phyloP scores from a whole-genome alignment of 2,888 invertebrate genomes.

The Pardosa pseudoannulata region DNA sequence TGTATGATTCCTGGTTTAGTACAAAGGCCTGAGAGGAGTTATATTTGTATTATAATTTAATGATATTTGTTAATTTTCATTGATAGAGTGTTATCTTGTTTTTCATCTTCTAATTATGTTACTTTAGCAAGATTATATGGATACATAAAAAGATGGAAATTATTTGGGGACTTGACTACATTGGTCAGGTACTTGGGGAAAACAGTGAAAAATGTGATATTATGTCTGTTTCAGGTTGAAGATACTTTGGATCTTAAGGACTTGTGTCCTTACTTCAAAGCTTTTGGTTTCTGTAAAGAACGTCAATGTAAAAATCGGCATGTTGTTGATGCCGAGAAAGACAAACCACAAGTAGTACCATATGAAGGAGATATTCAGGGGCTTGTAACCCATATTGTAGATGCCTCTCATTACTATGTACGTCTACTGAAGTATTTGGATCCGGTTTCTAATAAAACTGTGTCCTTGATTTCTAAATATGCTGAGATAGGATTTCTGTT shows the following conservation, averaged over 20 bases:
- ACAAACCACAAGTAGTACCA: slow-evolving; percentile 78
- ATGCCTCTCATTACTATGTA: slow-evolving; percentile 83
- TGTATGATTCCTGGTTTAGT: too few species aligned
- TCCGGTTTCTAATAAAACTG: slow-evolving; percentile 62
- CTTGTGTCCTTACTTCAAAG: slow-evolving; percentile 81
- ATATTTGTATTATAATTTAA: too few species aligned
- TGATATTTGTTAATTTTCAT: too few species aligned
- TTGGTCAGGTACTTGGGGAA: too few species aligned
- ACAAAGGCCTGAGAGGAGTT: too few species aligned
- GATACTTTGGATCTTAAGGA: slow-evolving; percentile 76
- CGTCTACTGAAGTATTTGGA: slow-evolving; percentile 80
- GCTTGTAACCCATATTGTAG: slow-evolving; percentile 81
- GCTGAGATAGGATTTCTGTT: slow-evolving; percentile 36
- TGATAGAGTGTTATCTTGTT: too few species aligned
- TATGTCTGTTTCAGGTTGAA: neutral
- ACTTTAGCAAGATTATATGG: too few species aligned
- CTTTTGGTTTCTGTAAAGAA: slow-evolving; percentile 83
- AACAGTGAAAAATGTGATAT: too few species aligned
- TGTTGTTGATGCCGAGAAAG: slow-evolving; percentile 80
- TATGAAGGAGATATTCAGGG: slow-evolving; percentile 81
- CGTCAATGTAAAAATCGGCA: slow-evolving; percentile 83
- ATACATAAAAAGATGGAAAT: too few species aligned
- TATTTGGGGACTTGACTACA: too few species aligned
- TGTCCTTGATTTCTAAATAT: slow-evolving; percentile 23
- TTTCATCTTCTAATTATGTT: too few species aligned